Evolutionary conservation across 2,797 vertebrate species (phyloP), one percentile per base, ranked within the genome.

Genomic region (Cichlasoma orientale): DNA sequence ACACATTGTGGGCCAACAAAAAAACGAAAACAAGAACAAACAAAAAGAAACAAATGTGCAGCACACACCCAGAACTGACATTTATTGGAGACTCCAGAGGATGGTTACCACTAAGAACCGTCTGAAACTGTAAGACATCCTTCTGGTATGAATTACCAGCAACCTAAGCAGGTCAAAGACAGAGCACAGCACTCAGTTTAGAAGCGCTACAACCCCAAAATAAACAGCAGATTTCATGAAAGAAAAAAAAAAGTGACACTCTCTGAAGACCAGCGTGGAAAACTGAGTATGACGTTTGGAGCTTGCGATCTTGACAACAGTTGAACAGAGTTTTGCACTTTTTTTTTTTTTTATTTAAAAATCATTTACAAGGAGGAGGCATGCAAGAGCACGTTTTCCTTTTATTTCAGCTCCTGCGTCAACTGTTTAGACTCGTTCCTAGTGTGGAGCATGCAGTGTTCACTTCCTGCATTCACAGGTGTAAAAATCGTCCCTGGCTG

Each of bases 401-500:
- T 9, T 23, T 25, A 18, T 74, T 78, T 78, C 52, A 55, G 57
- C 1, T 4, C 57, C 41, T 52, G 74, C 69, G 71, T 71, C 53
- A 72, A 73, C 68, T 57, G 23, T 44, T 50, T 7, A 77, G 78
- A 85, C 66, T 83, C 77, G 83, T 73, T 33, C 7, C 50, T 66
- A 75, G 83, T 86, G 80, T 57, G 77, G 81, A 29, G 23, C 44
- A 12, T 44, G 85, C 75, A 82, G 58, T 61, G 77, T 74, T 77
- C 59, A 59, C 79, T 88, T 87, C 74, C 77, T 85, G 66, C 52
- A n/a, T 85, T 93, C 83, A 82, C 92, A 92, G 61, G 57, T 94
- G 57, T 86, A 93, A 92, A 94, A 94, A 95, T 95, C 93, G 81
- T 2, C 12, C 55, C 58, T 91, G 88, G 68, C 11, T 56, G 4